Evolutionary conservation across 1,140 invertebrate species (phyloP).

Genomic region (Caenorhabditis latens): DNA sequence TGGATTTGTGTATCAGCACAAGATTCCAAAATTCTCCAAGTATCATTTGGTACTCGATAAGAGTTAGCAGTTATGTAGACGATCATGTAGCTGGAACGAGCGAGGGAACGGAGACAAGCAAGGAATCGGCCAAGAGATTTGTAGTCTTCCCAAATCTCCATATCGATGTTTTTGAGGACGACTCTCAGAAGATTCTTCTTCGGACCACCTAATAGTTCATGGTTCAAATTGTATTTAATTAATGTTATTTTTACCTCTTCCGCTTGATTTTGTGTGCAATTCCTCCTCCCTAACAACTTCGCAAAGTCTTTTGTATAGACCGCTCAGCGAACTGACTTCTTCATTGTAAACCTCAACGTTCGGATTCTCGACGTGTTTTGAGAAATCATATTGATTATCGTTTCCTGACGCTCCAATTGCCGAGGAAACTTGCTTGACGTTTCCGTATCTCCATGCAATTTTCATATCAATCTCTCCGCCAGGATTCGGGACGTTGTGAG

Average conservation of each 20-base stretch:
- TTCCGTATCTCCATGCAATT: conserved; percentile 24
- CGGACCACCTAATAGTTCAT: background rate
- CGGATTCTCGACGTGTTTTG: conserved; percentile 15
- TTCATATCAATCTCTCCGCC: background rate
- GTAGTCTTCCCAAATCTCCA: conserved; percentile 26
- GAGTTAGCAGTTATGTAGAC: conserved; percentile 25
- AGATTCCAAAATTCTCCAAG: conserved; percentile 11
- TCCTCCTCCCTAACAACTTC: conserved; percentile 3
- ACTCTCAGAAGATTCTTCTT: conserved; percentile 35
- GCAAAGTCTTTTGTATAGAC: background rate
- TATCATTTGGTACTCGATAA: background rate
- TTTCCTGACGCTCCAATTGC: background rate
- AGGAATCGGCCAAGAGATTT: conserved; percentile 37
- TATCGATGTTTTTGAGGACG: conserved; percentile 19
- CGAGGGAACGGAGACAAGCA: background rate
- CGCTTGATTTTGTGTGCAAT: conserved; percentile 5
- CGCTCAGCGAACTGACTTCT: background rate
- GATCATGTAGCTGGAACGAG: conserved; percentile 20
- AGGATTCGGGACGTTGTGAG: background rate
- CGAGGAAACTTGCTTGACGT: conserved; percentile 23
- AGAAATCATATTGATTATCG: conserved; percentile 16
- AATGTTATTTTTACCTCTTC: background rate
- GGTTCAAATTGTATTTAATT: background rate
- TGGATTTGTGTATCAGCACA: conserved; percentile 13
- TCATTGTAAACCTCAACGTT: conserved; percentile 1